These are phyloP conservation scores for Linepithema humile DNA, from an alignment of 1,140 invertebrate species.

Conservation along the genomic window DNA sequence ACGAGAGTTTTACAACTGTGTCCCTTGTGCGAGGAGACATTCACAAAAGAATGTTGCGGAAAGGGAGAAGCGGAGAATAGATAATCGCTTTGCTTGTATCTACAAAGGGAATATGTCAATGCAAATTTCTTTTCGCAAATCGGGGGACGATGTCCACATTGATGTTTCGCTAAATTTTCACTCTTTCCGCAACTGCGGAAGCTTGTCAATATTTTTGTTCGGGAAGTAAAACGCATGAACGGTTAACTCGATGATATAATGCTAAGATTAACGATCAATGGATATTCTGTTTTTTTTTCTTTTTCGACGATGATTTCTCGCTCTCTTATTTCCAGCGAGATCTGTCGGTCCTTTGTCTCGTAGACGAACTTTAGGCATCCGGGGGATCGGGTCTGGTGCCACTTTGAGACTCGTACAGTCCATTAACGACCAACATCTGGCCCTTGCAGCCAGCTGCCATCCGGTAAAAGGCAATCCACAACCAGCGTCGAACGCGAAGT, in stretches of 20 bases:
- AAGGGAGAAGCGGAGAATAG: constrained; percentile 6
- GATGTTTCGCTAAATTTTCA: neutral
- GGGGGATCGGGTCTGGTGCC: constrained; percentile 23
- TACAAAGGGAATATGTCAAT: neutral
- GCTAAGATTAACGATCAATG: neutral
- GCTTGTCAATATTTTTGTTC: neutral
- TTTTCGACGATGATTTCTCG: neutral
- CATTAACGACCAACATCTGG: constrained; percentile 68
- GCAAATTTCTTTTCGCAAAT: neutral
- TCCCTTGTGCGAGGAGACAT: neutral
- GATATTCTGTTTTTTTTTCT: neutral
- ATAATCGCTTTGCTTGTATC: constrained; percentile 20
- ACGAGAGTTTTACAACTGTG: constrained; percentile 3
- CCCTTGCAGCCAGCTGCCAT: constrained; percentile 69
- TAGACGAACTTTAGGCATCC: constrained; percentile 6
- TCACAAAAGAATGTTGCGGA: constrained; percentile 13
- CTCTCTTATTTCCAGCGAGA: constrained; percentile 10
- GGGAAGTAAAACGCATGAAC: neutral
- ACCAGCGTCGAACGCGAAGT: neutral
- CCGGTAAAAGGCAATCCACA: constrained; percentile 53
- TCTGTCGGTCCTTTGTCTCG: constrained; percentile 27
- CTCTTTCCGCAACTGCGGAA: neutral
- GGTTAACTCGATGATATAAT: neutral
- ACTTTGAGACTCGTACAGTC: constrained; percentile 18
- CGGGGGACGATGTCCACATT: neutral